Conservation (phyloP, 2,888 invertebrate species). For the Osmoderma eremita region DNA sequence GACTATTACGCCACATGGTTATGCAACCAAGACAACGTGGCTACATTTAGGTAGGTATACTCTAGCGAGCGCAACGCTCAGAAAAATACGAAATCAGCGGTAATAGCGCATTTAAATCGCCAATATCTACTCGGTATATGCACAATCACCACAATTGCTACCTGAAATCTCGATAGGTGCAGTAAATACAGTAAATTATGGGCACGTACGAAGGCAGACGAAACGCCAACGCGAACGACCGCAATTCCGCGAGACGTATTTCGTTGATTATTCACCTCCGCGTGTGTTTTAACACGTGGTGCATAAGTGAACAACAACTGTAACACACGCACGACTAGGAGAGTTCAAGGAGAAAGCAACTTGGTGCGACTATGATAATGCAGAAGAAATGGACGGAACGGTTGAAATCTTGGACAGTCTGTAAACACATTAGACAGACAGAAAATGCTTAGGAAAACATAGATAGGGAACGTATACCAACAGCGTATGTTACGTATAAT, state of each 20-base stretch:
- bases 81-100: background rate
- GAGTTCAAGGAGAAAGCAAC: conserved; percentile 26
- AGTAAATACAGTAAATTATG: conserved; percentile 17
- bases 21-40: conserved; percentile 9
- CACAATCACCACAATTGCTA: conserved; percentile 7
- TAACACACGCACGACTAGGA: background rate
- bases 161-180: conserved; percentile 6
- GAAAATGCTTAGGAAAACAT: conserved; percentile 7
- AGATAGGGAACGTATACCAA: background rate
- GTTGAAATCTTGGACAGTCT: background rate
- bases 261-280: conserved; percentile 16
- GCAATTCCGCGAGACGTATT: conserved; percentile 19
- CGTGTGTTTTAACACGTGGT: conserved; percentile 12
- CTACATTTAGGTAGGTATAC: background rate
- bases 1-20: background rate
- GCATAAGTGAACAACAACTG: conserved; percentile 15
- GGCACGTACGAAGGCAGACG: conserved; percentile 14
- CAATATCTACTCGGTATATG: conserved; percentile 4
- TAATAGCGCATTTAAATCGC: conserved; percentile 1
- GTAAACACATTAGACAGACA: background rate
- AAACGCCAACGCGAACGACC: conserved; percentile 1
- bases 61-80: background rate
- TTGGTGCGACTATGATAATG: background rate
- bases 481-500: background rate
- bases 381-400: conserved; percentile 17